phyloP scores from a whole-genome alignment of 2,888 invertebrate species.

The Chironomus tentans region DNA sequence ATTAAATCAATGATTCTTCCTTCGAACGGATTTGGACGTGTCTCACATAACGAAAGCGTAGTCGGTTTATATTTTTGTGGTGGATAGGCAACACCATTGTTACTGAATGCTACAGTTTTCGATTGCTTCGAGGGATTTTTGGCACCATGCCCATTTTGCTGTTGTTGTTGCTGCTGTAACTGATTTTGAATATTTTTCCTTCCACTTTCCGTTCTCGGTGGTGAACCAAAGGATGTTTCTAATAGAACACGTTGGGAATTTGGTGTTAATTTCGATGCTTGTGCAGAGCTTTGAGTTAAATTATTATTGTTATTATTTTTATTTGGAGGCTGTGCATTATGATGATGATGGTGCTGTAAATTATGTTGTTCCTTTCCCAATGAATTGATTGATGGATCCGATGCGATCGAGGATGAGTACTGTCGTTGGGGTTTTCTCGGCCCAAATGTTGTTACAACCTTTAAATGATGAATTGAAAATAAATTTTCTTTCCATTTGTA shows the following conservation, averaged over 20 bases:
- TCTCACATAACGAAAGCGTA: constrained; percentile 24
- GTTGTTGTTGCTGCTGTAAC: neutral
- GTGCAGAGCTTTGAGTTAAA: neutral
- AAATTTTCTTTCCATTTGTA: neutral
- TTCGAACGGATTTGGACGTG: constrained; percentile 23
- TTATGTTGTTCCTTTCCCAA: neutral
- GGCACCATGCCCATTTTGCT: constrained; percentile 22
- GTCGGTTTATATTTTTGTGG: constrained; percentile 22
- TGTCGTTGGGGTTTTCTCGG: constrained; percentile 67
- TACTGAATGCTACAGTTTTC: constrained; percentile 39
- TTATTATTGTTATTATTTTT: neutral
- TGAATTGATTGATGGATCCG: neutral
- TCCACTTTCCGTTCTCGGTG: neutral
- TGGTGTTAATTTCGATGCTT: constrained; percentile 41
- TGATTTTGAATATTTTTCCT: constrained; percentile 1
- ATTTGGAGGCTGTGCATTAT: neutral
- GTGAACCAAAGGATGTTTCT: constrained; percentile 56
- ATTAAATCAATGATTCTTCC: constrained; percentile 44
- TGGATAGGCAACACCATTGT: constrained; percentile 17
- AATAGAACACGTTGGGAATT: constrained; percentile 52
- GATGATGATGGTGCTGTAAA: constrained; percentile 28
- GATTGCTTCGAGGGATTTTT: constrained; percentile 24
- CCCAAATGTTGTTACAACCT: constrained; percentile 68
- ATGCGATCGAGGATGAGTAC: constrained; percentile 31
- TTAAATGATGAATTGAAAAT: constrained; percentile 35